Percentiles rank a stretch among this genome's conserved stretches.
Conservation (phyloP, 2,113 vertebrate genomes). For the Atherinomorus stipes region DNA sequence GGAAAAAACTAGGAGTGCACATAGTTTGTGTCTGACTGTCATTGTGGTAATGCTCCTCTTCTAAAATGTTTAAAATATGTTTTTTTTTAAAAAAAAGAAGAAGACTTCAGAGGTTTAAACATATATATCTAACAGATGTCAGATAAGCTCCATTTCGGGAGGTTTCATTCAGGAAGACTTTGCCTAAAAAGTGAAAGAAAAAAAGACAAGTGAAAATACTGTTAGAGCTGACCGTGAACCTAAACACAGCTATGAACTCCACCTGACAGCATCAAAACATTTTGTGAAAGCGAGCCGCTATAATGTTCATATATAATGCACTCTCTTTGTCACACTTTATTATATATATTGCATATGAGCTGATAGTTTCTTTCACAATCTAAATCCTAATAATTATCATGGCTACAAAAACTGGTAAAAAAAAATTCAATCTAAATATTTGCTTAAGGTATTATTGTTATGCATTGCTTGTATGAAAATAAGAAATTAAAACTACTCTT, state of each 20-base stretch:
- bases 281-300: too few relatives aligned
- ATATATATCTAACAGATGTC: slow-evolving; percentile 33
- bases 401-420: too few relatives aligned
- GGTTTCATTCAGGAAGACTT: slow-evolving; percentile 61
- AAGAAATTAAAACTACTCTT: too few relatives aligned
- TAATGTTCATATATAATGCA: too few relatives aligned
- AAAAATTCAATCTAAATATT: too few relatives aligned
- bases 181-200: slow-evolving; percentile 44
- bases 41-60: slow-evolving; percentile 54
- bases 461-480: too few relatives aligned
- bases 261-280: too few relatives aligned
- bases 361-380: too few relatives aligned
- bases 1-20: slow-evolving; percentile 56
- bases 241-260: background rate
- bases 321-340: background rate
- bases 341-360: too few relatives aligned
- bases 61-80: slow-evolving; percentile 16
- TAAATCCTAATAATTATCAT: too few relatives aligned
- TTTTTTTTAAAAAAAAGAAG: slow-evolving; percentile 5
- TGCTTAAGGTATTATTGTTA: too few relatives aligned
- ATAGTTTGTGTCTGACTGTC: slow-evolving; percentile 55
- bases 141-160: slow-evolving; percentile 61
- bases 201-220: background rate
- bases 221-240: background rate
- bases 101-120: slow-evolving; percentile 22